These are phyloP conservation scores for Pocota personata DNA, from an alignment of 2,888 invertebrate genomes.

Conservation along the genomic window DNA sequence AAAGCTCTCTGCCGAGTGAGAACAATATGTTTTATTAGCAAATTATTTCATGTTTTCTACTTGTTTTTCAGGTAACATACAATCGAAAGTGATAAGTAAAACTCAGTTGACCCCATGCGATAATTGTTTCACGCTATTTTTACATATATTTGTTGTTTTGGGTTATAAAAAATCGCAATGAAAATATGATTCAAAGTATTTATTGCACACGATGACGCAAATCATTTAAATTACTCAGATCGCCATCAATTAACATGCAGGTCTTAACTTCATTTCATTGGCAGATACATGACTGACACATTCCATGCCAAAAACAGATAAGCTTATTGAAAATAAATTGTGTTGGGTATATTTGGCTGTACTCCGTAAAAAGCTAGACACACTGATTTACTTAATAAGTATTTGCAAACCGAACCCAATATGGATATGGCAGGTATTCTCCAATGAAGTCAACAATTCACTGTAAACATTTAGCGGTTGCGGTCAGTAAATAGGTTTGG, in stretches of 20 bases:
- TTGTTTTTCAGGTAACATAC: background rate
- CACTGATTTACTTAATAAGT: constrained; percentile 8
- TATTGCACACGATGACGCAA: constrained; percentile 1
- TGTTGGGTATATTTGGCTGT: constrained; percentile 1
- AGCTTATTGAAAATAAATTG: constrained; percentile 1
- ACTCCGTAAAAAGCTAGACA: constrained; percentile 15
- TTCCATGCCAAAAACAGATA: constrained; percentile 6
- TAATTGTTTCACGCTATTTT: background rate
- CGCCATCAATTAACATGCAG: constrained; percentile 11
- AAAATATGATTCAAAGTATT: background rate
- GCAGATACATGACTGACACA: background rate
- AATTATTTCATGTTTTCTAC: background rate
- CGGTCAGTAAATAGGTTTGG: background rate
- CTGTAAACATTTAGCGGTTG: background rate
- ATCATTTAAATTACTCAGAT: background rate
- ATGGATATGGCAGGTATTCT: constrained; percentile 20
- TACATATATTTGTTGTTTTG: background rate
- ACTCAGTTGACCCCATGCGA: background rate
- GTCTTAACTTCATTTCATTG: constrained; percentile 10
- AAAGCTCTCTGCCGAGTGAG: background rate
- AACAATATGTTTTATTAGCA: background rate
- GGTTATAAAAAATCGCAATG: background rate
- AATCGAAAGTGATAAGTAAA: constrained; percentile 1
- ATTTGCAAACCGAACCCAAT: constrained; percentile 18
- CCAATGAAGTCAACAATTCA: constrained; percentile 31